A percentile compares a stretch with the other conserved stretches of the same genome.
Conservation (phyloP, 2,888 invertebrate species). For the Esperia sulphurella region DNA sequence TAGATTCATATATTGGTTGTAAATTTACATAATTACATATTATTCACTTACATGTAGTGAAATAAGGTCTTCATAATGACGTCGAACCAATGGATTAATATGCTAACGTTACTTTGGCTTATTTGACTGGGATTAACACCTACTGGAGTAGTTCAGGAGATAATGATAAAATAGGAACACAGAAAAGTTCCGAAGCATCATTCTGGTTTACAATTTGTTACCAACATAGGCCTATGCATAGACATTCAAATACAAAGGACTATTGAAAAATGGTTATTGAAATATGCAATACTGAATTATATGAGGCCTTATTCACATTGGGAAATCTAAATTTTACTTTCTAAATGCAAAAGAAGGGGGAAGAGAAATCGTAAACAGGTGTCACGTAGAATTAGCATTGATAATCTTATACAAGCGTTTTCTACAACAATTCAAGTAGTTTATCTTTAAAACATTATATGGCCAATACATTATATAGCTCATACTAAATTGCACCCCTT, state of each 20-base stretch:
- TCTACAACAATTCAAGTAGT: slow-evolving; percentile 5
- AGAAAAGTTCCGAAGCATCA: background rate
- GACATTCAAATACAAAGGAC: too few species aligned
- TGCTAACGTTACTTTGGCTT: slow-evolving; percentile 42
- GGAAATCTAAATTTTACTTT: background rate
- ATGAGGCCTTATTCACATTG: too few species aligned
- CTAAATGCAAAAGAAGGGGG: slow-evolving; percentile 32
- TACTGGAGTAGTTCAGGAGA: slow-evolving; percentile 12
- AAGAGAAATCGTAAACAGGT: background rate
- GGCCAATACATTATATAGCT: too few species aligned
- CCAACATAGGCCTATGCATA: background rate
- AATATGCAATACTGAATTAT: background rate
- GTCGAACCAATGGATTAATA: slow-evolving; percentile 15
- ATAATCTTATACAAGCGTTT: slow-evolving; percentile 8
- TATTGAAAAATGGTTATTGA: background rate
- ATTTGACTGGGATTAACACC: slow-evolving; percentile 37
- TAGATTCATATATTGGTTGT: background rate
- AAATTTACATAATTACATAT: background rate
- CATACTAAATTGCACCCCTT: too few species aligned
- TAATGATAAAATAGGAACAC: too few species aligned
- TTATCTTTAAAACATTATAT: too few species aligned
- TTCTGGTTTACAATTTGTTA: background rate
- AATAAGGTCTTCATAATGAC: too few species aligned
- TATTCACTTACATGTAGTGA: too few species aligned
- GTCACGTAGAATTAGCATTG: slow-evolving; percentile 7